Conservation (phyloP, 2,797 vertebrate genomes). For the Enteromius unitaeniatus region DNA sequence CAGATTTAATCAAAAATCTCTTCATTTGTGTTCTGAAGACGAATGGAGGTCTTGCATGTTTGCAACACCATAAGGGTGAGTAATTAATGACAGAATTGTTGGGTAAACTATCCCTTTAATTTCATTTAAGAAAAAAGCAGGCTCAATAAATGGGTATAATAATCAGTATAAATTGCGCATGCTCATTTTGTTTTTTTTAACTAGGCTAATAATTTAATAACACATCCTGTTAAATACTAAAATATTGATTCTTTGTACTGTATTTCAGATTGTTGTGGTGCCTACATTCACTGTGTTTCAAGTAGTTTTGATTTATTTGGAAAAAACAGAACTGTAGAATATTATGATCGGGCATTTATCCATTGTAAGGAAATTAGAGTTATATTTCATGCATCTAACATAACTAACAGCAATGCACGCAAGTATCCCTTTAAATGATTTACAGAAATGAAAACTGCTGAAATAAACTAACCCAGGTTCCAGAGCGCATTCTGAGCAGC, state of each 20-base stretch:
- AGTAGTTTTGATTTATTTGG: neutral
- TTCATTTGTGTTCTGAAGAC: too few relatives aligned
- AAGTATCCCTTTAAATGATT: neutral
- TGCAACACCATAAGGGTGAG: too few relatives aligned
- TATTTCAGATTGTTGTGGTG: neutral
- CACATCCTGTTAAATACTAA: conserved; percentile 55
- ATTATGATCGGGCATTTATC: neutral
- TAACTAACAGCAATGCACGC: neutral
- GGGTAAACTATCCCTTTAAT: too few relatives aligned
- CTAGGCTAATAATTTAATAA: neutral
- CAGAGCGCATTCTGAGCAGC: conserved; percentile 88
- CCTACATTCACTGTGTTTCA: neutral
- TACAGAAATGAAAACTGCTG: neutral
- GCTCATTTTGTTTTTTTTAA: neutral
- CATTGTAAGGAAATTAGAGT: neutral
- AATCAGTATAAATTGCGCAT: neutral
- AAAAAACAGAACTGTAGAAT: neutral
- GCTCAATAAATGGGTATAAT: too few relatives aligned
- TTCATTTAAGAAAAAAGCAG: too few relatives aligned
- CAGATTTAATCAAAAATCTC: too few relatives aligned
- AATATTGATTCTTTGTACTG: neutral
- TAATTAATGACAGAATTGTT: neutral
- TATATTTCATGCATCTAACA: neutral
- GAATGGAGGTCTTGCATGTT: too few relatives aligned
- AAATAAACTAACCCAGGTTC: conserved; percentile 80